These are phyloP conservation scores for Calliopsis andreniformis DNA, from an alignment of 1,140 invertebrate genomes.

Conservation along the genomic window DNA sequence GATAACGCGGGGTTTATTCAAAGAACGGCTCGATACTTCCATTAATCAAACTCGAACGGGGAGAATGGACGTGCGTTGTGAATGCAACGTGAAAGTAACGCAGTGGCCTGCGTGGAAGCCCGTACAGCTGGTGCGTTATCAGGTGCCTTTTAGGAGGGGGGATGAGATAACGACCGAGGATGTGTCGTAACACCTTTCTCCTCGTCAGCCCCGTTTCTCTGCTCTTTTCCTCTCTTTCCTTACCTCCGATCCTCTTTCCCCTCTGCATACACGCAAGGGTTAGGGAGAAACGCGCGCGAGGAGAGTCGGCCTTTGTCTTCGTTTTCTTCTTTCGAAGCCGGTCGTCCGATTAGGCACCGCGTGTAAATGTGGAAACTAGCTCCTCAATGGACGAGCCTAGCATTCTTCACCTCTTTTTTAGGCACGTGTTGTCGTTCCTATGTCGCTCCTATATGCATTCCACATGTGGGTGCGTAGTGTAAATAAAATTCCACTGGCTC, in stretches of 20 bases:
- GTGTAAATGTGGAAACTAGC: conserved; percentile 64
- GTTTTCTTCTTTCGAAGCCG: conserved; percentile 31
- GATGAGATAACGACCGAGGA: conserved; percentile 65
- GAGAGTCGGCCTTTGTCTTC: conserved; percentile 31
- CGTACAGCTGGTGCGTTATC: conserved; percentile 61
- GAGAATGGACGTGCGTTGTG: conserved; percentile 30
- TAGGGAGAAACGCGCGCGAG: too few species aligned
- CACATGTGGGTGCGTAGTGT: conserved; percentile 55
- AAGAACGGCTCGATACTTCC: conserved; percentile 12
- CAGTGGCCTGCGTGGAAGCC: not conserved
- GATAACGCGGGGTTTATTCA: conserved; percentile 36
- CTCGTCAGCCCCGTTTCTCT: conserved; percentile 31
- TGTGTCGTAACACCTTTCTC: conserved; percentile 58
- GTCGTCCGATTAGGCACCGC: conserved; percentile 56
- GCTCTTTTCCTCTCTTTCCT: not conserved
- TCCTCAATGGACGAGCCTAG: conserved; percentile 50
- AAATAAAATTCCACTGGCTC: conserved; percentile 66
- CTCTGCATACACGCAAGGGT: too few species aligned
- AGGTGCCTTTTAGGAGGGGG: conserved; percentile 49
- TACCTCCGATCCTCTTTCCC: not conserved
- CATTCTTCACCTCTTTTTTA: conserved; percentile 56
- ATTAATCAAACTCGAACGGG: conserved; percentile 50
- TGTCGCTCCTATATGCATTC: conserved; percentile 46
- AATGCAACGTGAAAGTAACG: conserved; percentile 30
- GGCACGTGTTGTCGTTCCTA: conserved; percentile 46